These are phyloP conservation scores for Porphyrio hochstetteri DNA, from an alignment of 2,113 vertebrate species.

Conservation along the genomic window DNA sequence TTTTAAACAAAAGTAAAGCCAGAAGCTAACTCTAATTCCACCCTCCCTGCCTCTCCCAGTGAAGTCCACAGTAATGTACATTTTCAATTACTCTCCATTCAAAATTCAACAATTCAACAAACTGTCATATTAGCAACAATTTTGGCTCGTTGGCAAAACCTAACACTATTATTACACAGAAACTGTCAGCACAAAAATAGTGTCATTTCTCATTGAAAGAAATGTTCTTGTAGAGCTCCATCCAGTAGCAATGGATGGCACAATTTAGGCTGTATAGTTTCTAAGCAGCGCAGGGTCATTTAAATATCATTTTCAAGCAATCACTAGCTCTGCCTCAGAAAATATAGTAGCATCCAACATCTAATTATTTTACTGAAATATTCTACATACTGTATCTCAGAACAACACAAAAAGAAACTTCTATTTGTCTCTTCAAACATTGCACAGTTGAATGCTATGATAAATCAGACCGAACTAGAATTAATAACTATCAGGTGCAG, in stretches of 20 bases:
- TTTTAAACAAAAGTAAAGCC: slow-evolving; percentile 47
- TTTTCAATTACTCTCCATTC: slow-evolving; percentile 60
- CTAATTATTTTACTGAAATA: slow-evolving; percentile 63
- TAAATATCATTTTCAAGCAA: slow-evolving; percentile 50
- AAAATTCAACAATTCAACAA: slow-evolving; percentile 62
- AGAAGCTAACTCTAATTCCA: slow-evolving; percentile 47
- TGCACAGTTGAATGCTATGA: slow-evolving; percentile 46
- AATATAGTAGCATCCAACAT: slow-evolving; percentile 30
- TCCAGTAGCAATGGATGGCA: slow-evolving; percentile 35
- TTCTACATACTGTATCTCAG: slow-evolving; percentile 5
- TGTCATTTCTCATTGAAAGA: slow-evolving; percentile 32
- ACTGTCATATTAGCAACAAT: slow-evolving; percentile 60
- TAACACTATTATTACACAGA: slow-evolving; percentile 58
- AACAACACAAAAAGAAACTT: slow-evolving; percentile 64
- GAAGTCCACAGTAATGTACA: slow-evolving; percentile 46
- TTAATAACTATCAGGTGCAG: slow-evolving; percentile 74
- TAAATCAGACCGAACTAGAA: slow-evolving; percentile 63
- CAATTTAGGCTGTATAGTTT: slow-evolving; percentile 20
- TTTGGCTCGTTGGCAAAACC: slow-evolving; percentile 35
- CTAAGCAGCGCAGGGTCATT: slow-evolving; percentile 20
- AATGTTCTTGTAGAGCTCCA: slow-evolving; percentile 10
- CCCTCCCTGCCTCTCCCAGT: slow-evolving; percentile 2
- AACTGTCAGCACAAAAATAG: slow-evolving; percentile 41
- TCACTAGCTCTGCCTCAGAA: slow-evolving; percentile 49
- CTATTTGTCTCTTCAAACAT: slow-evolving; percentile 63